Evolutionary conservation across 2,113 vertebrate species (phyloP).

Genomic region (Daphoenositta chrysoptera): DNA sequence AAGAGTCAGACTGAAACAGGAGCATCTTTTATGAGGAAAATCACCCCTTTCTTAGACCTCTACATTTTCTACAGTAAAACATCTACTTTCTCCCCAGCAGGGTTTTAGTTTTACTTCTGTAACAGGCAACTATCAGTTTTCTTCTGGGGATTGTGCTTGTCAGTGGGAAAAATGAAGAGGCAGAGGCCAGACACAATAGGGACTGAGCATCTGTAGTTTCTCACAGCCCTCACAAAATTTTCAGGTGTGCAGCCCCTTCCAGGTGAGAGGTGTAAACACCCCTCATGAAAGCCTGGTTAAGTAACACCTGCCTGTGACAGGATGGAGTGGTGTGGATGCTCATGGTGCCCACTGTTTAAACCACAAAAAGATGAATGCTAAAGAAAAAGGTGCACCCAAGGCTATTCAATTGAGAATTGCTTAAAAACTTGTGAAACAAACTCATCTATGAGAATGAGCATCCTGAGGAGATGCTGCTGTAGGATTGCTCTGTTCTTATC

Average conservation of each 20-base stretch:
- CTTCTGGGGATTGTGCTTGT: background rate
- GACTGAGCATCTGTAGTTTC: background rate
- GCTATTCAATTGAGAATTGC: background rate
- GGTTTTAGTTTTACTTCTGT: background rate
- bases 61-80: background rate
- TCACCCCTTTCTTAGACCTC: background rate
- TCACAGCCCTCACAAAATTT: background rate
- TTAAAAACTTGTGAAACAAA: background rate
- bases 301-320: background rate
- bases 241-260: background rate
- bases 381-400: background rate
- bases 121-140: background rate
- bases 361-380: background rate
- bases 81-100: background rate
- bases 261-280: rapidly evolving
- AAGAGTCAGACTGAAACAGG: background rate
- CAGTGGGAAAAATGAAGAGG: background rate
- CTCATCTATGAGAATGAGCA: background rate
- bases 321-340: background rate
- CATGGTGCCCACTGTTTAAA: background rate
- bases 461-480: background rate
- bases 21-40: background rate
- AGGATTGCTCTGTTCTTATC: background rate
- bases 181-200: background rate
- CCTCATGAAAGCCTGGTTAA: background rate